These are phyloP conservation scores for Caenorhabditis briggsae DNA, from an alignment of 1,140 invertebrate species.

Conservation along the genomic window DNA sequence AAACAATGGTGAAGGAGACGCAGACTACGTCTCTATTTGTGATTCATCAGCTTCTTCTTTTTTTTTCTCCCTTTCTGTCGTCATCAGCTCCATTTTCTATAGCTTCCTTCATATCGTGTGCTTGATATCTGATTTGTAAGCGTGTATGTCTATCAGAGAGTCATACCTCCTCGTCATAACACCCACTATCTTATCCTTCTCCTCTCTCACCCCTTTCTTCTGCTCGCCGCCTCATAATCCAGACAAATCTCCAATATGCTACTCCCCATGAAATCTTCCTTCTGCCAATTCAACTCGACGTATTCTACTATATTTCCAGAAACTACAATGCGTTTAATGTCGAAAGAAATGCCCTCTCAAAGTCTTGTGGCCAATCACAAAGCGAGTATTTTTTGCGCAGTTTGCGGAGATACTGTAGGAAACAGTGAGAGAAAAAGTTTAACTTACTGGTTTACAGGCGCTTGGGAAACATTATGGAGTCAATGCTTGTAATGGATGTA, in stretches of 20 bases:
- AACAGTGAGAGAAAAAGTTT: neutral
- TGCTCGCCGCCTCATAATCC: neutral
- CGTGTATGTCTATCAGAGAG: neutral
- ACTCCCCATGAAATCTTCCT: neutral
- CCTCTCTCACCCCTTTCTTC: neutral
- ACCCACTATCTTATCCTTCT: neutral
- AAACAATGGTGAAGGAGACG: slow-evolving; percentile 35
- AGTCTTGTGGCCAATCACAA: slow-evolving; percentile 47
- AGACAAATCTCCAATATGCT: neutral
- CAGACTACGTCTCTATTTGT: slow-evolving; percentile 39
- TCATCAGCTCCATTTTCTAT: slow-evolving; percentile 33
- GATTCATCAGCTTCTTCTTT: slow-evolving; percentile 20
- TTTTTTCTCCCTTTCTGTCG: slow-evolving; percentile 1
- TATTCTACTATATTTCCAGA: slow-evolving; percentile 15
- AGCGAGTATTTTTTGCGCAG: slow-evolving; percentile 65
- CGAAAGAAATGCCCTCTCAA: slow-evolving; percentile 40
- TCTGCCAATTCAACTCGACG: neutral
- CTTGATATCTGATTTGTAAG: slow-evolving; percentile 50
- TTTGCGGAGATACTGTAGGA: slow-evolving; percentile 71
- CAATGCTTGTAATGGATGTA: slow-evolving; percentile 71
- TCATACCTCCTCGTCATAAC: neutral
- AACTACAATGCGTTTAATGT: slow-evolving; percentile 43
- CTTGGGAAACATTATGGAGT: slow-evolving; percentile 73
- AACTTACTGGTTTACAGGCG: slow-evolving; percentile 62
- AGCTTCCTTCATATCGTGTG: slow-evolving; percentile 13